phyloP scores from a whole-genome alignment of 2,113 vertebrate species.

The Struthio camelus region DNA sequence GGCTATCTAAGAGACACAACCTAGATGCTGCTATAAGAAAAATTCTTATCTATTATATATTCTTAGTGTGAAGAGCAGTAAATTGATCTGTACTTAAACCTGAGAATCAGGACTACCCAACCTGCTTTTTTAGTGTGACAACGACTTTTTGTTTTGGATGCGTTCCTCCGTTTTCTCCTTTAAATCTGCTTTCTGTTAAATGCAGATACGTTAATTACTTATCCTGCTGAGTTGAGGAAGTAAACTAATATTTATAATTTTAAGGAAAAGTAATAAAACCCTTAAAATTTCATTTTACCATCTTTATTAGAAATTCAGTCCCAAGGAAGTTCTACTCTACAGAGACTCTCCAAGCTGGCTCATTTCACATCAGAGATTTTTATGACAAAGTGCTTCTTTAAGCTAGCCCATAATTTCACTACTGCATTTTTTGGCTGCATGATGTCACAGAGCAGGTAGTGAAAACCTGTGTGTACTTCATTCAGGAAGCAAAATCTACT shows the following conservation, averaged over 20 bases:
- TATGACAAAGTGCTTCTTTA: neutral
- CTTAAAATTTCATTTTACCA: slow-evolving; percentile 39
- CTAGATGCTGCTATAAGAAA: slow-evolving; percentile 47
- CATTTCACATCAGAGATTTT: neutral
- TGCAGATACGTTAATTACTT: neutral
- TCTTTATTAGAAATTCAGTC: slow-evolving; percentile 34
- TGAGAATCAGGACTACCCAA: fast-evolving
- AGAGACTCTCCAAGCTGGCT: slow-evolving; percentile 1
- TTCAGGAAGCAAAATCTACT: neutral
- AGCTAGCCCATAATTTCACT: slow-evolving; percentile 37
- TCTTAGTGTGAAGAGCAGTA: too few relatives aligned
- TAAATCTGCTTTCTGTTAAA: neutral
- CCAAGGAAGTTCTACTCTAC: slow-evolving; percentile 8
- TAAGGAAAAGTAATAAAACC: neutral
- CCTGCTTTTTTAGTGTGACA: fast-evolving
- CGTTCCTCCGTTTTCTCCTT: neutral
- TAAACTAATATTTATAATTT: neutral
- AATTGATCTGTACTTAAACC: too few relatives aligned
- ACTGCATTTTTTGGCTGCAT: slow-evolving; percentile 18
- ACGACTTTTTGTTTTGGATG: fast-evolving
- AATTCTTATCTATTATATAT: slow-evolving; percentile 46
- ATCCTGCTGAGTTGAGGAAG: neutral
- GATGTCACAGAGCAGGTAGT: neutral
- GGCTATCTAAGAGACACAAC: neutral
- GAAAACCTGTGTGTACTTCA: too few relatives aligned